A percentile compares a stretch with the other conserved stretches of the same genome.
Evolutionary conservation across 2,888 invertebrate species (phyloP).

Genomic region (Plutella xylostella): DNA sequence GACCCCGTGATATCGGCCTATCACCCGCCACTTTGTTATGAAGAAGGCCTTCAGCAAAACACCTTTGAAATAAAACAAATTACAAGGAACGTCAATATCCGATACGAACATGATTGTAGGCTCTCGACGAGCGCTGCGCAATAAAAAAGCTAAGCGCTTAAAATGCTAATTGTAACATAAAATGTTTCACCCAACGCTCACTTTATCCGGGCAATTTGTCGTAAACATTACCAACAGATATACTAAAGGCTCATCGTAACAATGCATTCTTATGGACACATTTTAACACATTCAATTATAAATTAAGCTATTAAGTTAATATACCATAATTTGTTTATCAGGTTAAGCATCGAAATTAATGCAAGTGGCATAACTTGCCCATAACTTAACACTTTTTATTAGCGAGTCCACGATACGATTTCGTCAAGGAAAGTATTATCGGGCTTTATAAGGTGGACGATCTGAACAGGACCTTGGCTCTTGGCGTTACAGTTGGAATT

Average conservation of each 20-base stretch:
- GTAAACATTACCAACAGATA: slow-evolving; percentile 39
- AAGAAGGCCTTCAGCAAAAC: slow-evolving; percentile 12
- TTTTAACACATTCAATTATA: slow-evolving; percentile 64
- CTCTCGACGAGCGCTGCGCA: no score
- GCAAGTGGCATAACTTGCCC: slow-evolving; percentile 67
- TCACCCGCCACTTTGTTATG: not conserved
- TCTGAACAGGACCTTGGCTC: slow-evolving; percentile 27
- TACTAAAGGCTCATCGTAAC: slow-evolving; percentile 48
- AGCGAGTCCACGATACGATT: slow-evolving; percentile 63
- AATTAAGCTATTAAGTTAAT: slow-evolving; percentile 70
- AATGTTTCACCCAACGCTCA: slow-evolving; percentile 19
- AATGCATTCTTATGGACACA: slow-evolving; percentile 54
- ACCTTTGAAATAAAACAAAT: not conserved
- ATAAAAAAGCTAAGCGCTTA: slow-evolving; percentile 20
- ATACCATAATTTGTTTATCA: slow-evolving; percentile 69
- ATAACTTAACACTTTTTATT: slow-evolving; percentile 69
- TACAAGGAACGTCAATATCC: not conserved
- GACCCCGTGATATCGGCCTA: not conserved
- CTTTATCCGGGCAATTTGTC: slow-evolving; percentile 47
- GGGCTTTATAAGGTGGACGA: slow-evolving; percentile 21
- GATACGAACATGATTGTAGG: not conserved
- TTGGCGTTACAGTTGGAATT: slow-evolving; percentile 26
- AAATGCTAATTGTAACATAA: slow-evolving; percentile 32
- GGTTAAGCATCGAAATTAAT: slow-evolving; percentile 69
- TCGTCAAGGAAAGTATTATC: slow-evolving; percentile 57